A percentile compares a stretch with the other conserved stretches of the same genome.
These are phyloP conservation scores for Myanophis thanlyinensis DNA, from an alignment of 2,113 vertebrate genomes.

Conservation along the genomic window DNA sequence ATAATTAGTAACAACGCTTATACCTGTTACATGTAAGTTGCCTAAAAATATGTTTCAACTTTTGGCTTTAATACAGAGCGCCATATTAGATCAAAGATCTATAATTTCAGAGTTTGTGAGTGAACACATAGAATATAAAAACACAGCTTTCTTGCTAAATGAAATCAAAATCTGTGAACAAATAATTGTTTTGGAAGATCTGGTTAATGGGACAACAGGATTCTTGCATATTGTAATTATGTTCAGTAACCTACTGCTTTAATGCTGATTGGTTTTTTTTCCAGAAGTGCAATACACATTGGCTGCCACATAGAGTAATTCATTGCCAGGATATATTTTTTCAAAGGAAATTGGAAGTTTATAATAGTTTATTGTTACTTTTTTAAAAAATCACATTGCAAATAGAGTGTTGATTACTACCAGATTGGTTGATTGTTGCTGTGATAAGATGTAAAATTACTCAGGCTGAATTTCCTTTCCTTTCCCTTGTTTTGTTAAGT, in stretches of 20 bases:
- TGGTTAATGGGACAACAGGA: constrained; percentile 6
- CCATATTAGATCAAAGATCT: constrained; percentile 45
- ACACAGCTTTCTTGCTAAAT: constrained; percentile 33
- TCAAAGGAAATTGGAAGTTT: constrained; percentile 34
- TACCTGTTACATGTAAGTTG: constrained; percentile 65
- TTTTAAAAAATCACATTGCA: constrained; percentile 2
- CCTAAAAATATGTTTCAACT: constrained; percentile 72
- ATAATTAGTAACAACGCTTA: constrained; percentile 67
- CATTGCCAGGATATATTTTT: constrained; percentile 58
- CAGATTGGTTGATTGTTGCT: constrained; percentile 45
- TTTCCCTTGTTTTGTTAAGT: constrained; percentile 32
- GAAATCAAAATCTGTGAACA: constrained; percentile 45
- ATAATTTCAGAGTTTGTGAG: constrained; percentile 57
- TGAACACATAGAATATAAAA: constrained; percentile 52
- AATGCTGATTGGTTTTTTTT: constrained; percentile 36
- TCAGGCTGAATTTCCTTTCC: constrained; percentile 32
- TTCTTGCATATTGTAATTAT: constrained; percentile 29
- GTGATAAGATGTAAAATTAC: constrained; percentile 38
- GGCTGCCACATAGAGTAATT: constrained; percentile 60
- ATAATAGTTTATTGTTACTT: constrained; percentile 32
- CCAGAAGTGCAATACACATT: constrained; percentile 48
- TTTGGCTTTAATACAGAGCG: constrained; percentile 45
- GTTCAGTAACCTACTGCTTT: constrained; percentile 19
- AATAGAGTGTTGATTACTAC: constrained; percentile 31
- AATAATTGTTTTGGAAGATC: constrained; percentile 28